A percentile compares a stretch with the other conserved stretches of the same genome.
Conservation (phyloP, 2,888 invertebrate genomes). For the Clanis bilineata region DNA sequence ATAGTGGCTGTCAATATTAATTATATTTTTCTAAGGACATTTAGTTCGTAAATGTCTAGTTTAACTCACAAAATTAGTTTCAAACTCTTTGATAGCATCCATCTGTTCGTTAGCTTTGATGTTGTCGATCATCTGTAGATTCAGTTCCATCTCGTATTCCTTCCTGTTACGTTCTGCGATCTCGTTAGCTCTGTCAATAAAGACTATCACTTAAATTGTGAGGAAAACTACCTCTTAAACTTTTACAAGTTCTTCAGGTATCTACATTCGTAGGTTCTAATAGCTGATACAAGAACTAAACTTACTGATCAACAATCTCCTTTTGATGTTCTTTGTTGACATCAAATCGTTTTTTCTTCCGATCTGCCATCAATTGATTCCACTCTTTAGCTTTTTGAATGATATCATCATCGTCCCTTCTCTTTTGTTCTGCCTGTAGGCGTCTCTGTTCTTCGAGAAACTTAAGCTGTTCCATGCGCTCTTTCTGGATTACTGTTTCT, state of each 20-base stretch:
- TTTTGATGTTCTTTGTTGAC: slow-evolving; percentile 62
- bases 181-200: slow-evolving; percentile 52
- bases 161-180: slow-evolving; percentile 55
- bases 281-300: slow-evolving; percentile 13
- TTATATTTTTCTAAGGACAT: not conserved
- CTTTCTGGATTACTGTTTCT: slow-evolving; percentile 69
- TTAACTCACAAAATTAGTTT: slow-evolving; percentile 58
- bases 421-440: slow-evolving; percentile 50
- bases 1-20: not conserved
- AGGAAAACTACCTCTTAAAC: too few relatives aligned
- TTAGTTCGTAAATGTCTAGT: not conserved
- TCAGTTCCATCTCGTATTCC: slow-evolving; percentile 62
- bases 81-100: slow-evolving; percentile 58
- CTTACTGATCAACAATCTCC: slow-evolving; percentile 68
- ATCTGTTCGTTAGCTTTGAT: slow-evolving; percentile 57
- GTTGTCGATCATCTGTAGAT: slow-evolving; percentile 62
- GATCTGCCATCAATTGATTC: slow-evolving; percentile 48
- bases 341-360: slow-evolving; percentile 48
- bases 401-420: slow-evolving; percentile 54
- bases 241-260: too few relatives aligned
- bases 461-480: slow-evolving; percentile 64
- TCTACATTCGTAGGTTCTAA: too few relatives aligned
- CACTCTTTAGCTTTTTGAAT: slow-evolving; percentile 61
- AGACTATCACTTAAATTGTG: not conserved
- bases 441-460: slow-evolving; percentile 54